phyloP scores from a whole-genome alignment of 2,797 vertebrate genomes.

The Gambelia wislizenii region DNA sequence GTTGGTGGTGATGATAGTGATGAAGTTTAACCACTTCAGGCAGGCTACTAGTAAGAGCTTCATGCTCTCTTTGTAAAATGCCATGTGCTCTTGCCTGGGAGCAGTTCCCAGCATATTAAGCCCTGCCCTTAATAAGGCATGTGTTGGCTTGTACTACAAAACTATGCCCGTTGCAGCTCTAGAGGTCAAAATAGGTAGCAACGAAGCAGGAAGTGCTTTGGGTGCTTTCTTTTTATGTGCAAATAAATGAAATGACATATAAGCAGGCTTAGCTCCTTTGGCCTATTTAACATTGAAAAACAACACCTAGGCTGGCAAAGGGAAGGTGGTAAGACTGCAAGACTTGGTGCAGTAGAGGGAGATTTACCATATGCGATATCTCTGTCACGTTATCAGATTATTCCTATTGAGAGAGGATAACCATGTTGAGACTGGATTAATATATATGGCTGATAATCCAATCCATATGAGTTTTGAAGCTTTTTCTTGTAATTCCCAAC shows the following conservation, averaged over 20 bases:
- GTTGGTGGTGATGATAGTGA: background rate
- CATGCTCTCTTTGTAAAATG: background rate
- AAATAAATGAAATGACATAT: background rate
- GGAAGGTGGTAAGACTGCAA: background rate
- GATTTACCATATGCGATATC: background rate
- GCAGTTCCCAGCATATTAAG: slow-evolving; percentile 31
- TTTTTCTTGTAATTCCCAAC: background rate
- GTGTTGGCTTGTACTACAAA: slow-evolving; percentile 52
- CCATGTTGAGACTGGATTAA: background rate
- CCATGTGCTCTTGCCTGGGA: slow-evolving; percentile 40
- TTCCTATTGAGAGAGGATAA: slow-evolving; percentile 4
- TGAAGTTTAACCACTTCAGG: background rate
- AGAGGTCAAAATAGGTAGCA: slow-evolving; percentile 15
- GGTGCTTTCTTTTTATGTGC: slow-evolving; percentile 33
- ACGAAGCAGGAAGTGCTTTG: slow-evolving; percentile 24
- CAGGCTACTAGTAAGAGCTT: background rate
- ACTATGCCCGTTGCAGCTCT: background rate
- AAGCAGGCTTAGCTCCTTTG: background rate
- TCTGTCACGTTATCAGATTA: background rate
- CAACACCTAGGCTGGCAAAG: background rate
- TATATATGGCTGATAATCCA: background rate
- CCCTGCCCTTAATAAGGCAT: slow-evolving; percentile 59
- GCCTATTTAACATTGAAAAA: background rate
- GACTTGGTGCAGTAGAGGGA: background rate
- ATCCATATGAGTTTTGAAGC: background rate